Percentiles rank a stretch among this genome's conserved stretches.
Conservation (phyloP, 2,888 invertebrate species). For the Latrodectus elegans region DNA sequence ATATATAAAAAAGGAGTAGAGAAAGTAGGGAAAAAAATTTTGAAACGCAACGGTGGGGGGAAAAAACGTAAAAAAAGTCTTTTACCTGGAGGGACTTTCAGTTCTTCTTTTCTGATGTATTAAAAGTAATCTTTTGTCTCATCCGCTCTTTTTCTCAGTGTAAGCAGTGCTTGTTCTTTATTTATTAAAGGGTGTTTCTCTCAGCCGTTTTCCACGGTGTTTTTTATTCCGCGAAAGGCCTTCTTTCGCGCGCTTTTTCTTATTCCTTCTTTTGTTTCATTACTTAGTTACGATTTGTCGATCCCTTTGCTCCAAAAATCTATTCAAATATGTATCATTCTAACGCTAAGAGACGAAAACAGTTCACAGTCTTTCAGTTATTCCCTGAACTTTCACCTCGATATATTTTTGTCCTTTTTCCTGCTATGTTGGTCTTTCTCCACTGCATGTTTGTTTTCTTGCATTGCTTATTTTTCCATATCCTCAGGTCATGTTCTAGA, state of each 20-base stretch:
- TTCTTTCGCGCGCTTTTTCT: conserved; percentile 8
- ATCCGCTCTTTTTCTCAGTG: background rate
- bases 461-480: background rate
- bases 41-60: background rate
- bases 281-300: conserved; percentile 58
- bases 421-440: background rate
- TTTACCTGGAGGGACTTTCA: conserved; percentile 26
- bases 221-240: conserved; percentile 11
- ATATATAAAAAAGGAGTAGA: background rate
- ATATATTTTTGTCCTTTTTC: background rate
- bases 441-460: background rate
- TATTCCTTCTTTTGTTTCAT: conserved; percentile 44
- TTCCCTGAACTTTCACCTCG: background rate
- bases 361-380: background rate
- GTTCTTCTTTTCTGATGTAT: conserved; percentile 27
- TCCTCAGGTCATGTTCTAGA: background rate
- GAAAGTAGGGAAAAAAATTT: background rate
- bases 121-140: conserved; percentile 59
- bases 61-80: conserved; percentile 14
- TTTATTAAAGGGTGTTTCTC: conserved; percentile 42
- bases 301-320: conserved; percentile 37
- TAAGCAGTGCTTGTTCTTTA: conserved; percentile 21
- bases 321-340: conserved; percentile 59
- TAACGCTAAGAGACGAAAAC: background rate
- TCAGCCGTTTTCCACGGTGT: conserved; percentile 3